Evolutionary conservation across 2,888 invertebrate genomes (phyloP).

Genomic region (Actias luna): DNA sequence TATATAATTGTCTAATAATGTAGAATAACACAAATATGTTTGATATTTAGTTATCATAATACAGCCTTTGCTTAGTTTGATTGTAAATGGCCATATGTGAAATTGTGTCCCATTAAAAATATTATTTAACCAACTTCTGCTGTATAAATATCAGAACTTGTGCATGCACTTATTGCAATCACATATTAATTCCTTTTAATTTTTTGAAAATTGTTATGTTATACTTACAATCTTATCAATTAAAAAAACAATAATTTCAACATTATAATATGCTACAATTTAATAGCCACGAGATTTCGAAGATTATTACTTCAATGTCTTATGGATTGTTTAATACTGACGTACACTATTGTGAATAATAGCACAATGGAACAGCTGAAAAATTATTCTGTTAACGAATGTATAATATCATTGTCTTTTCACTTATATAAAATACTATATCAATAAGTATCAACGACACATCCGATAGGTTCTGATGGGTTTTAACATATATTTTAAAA

Average conservation of each 20-base stretch:
- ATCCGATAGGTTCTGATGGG: neutral
- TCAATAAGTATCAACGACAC: neutral
- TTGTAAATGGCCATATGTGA: too few species aligned
- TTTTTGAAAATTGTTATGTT: too few species aligned
- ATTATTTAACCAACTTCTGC: too few species aligned
- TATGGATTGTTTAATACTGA: neutral
- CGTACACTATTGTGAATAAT: neutral
- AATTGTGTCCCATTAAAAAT: too few species aligned
- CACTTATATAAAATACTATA: neutral
- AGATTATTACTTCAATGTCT: neutral
- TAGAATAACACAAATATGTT: too few species aligned
- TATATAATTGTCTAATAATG: too few species aligned
- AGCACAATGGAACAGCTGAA: conserved; percentile 3
- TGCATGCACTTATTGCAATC: too few species aligned
- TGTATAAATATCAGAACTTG: too few species aligned
- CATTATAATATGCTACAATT: neutral
- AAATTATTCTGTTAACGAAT: conserved; percentile 6
- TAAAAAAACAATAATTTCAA: neutral
- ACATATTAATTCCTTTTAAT: too few species aligned
- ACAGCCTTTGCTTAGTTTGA: too few species aligned
- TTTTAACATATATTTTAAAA: neutral
- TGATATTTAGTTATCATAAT: too few species aligned
- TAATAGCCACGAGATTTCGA: neutral
- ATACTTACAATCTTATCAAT: too few species aligned
- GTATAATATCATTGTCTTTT: neutral